Conservation (phyloP, 2,888 invertebrate genomes). For the Cremastinae sp. region DNA sequence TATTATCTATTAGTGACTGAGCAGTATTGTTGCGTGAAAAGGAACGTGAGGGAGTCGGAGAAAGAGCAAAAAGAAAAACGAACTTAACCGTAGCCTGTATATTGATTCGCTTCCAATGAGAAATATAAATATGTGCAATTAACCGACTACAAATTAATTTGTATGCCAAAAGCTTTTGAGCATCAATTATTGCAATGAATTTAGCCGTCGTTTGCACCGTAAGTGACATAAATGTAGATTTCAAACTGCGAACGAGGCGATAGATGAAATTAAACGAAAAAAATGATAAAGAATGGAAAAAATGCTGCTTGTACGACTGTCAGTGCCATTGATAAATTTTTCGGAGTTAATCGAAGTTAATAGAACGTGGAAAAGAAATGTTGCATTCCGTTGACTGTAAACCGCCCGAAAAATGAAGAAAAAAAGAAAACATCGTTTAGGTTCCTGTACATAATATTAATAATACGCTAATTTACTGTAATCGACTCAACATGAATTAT, state of each 20-base stretch:
- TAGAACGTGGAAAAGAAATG: slow-evolving; percentile 66
- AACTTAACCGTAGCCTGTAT: slow-evolving; percentile 62
- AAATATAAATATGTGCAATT: slow-evolving; percentile 64
- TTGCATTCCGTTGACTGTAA: slow-evolving; percentile 75
- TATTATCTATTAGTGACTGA: slow-evolving; percentile 65
- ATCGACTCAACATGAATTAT: slow-evolving; percentile 65
- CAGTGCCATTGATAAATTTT: slow-evolving; percentile 56
- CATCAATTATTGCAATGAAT: slow-evolving; percentile 49
- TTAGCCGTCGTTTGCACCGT: slow-evolving; percentile 58
- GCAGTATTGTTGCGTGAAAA: slow-evolving; percentile 66
- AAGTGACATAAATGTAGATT: slow-evolving; percentile 47
- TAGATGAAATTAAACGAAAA: slow-evolving; percentile 1
- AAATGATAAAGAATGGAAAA: slow-evolving; percentile 4
- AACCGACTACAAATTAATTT: slow-evolving; percentile 57
- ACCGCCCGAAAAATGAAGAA: slow-evolving; percentile 65
- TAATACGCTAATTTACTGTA: slow-evolving; percentile 64
- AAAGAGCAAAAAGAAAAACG: slow-evolving; percentile 27
- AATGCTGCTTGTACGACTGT: slow-evolving; percentile 50
- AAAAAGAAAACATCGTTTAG: slow-evolving; percentile 66
- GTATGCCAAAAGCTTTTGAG: slow-evolving; percentile 57
- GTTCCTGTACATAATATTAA: slow-evolving; percentile 72
- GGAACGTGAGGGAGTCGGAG: neutral
- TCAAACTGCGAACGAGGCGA: slow-evolving; percentile 39
- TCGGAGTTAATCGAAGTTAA: slow-evolving; percentile 47
- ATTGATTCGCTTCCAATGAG: slow-evolving; percentile 68